phyloP scores from a whole-genome alignment of 2,113 vertebrate species.

The Pyxicephalus adspersus region DNA sequence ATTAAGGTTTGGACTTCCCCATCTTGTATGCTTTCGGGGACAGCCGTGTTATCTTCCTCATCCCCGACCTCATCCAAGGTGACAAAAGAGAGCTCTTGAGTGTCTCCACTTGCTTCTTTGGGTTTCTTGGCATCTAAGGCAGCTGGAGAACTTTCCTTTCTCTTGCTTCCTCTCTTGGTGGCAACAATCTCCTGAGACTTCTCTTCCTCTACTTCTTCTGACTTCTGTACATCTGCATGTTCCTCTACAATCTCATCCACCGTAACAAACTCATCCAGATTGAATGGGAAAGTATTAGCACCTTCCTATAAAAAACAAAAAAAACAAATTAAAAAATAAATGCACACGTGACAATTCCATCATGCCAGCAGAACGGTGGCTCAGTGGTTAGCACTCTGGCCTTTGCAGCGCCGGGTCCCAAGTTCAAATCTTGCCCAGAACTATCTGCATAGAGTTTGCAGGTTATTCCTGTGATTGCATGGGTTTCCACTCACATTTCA shows the following conservation, averaged over 20 bases:
- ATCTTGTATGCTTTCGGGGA: background rate
- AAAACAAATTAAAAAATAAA: too few relatives aligned
- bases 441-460: too few relatives aligned
- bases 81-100: constrained; percentile 70
- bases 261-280: constrained; percentile 86
- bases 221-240: background rate
- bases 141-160: constrained; percentile 60
- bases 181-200: constrained; percentile 50
- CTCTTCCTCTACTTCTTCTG: background rate
- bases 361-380: too few relatives aligned
- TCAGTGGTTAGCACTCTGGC: too few relatives aligned
- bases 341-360: too few relatives aligned
- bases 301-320: constrained; percentile 16
- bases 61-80: constrained; percentile 86
- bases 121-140: constrained; percentile 65
- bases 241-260: constrained; percentile 86
- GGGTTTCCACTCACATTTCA: too few relatives aligned
- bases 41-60: constrained; percentile 74
- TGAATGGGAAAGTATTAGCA: constrained; percentile 75
- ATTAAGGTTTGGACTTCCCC: constrained; percentile 62
- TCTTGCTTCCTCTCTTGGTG: too few relatives aligned
- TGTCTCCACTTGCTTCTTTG: constrained; percentile 55
- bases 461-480: too few relatives aligned
- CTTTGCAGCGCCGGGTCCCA: too few relatives aligned
- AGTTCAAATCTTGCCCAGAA: too few relatives aligned